Base-by-base conservation (phyloP, 1,140 invertebrate genomes). In the Aphis gossypii region DNA sequence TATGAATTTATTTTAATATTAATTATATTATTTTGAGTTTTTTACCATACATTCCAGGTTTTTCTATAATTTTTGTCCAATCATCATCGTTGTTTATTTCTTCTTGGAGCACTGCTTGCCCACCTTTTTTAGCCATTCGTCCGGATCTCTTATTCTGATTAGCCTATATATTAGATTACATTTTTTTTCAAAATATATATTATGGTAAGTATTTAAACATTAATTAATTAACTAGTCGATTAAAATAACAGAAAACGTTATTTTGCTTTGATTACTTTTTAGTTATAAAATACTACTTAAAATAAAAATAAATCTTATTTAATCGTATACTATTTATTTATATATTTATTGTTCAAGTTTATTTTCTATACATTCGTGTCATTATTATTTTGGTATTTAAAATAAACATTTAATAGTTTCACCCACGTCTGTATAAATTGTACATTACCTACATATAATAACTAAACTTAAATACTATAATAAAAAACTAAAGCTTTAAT, bases 41-140 rank as follows among this genome's bases (percentile, higher is more conserved):
- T 95, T 95, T 96, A 98, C 98, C 97, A 94, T 98, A 95, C 56
- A 99, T 95, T 93, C 98, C 98, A 94, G 97, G 96, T 94, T 97
- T 96, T 90, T 96, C 96, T 48, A 99, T 94, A 94, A 98, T 96
- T 95, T 98, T 97, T 93, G 97, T 96, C 97, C 98, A 98, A 94
- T 99, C 98, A 94, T 98, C 98, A 94, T 98, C 97, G n/a, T 96
- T 97, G 94, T 96, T 96, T n/a, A 98, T 96, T 95, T 98, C 98
- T 9, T 96, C 96, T 95, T 98, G 98, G 23, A 98, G 95, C 94
- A 97, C 97, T 51, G 97, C 96, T 90, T 97, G 96, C 82, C 96
- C 96, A 51, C 96, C 97, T 95, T 98, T 98, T 95, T 98, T 98
- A 94, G 96, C 96, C 95, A n/a, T 94, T 94, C 46, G 94, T 20